Percentiles rank a stretch among this genome's conserved stretches.
Evolutionary conservation across 2,797 vertebrate genomes (phyloP).

Genomic region (Rhabdophis nuchalis): DNA sequence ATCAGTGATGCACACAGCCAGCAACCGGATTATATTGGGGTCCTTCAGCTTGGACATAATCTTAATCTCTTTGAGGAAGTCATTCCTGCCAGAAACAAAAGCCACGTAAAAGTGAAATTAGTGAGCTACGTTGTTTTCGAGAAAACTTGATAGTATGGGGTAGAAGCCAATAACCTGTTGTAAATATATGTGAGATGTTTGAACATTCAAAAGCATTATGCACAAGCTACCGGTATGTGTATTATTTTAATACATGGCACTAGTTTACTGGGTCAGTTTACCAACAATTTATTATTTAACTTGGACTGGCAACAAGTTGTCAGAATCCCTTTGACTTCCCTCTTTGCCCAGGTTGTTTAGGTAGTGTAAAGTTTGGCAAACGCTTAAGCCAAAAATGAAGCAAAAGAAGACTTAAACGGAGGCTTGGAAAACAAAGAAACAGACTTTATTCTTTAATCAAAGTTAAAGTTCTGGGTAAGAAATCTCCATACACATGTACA

Average conservation of each 20-base stretch:
- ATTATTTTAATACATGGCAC: not conserved
- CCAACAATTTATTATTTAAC: not conserved
- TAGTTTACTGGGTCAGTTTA: not conserved
- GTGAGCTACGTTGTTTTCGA: not conserved
- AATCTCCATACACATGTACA: no score
- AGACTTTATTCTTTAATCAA: no score
- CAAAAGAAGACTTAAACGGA: no score
- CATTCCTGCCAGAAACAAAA: slow-evolving; percentile 80
- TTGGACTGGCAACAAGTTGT: not conserved
- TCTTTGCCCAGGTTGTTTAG: not conserved
- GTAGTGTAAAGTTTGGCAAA: no score
- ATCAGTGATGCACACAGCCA: slow-evolving; percentile 90
- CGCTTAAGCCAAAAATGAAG: no score
- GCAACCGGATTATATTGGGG: slow-evolving; percentile 94
- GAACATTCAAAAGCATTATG: not conserved
- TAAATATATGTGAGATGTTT: not conserved
- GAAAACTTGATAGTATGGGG: not conserved
- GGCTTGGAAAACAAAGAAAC: no score
- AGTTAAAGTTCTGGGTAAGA: no score
- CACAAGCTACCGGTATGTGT: not conserved
- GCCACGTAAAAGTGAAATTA: not conserved
- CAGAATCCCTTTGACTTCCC: not conserved
- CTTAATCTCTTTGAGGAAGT: slow-evolving; percentile 99
- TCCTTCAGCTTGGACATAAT: slow-evolving; percentile 98
- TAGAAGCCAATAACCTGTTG: not conserved